Evolutionary conservation across 2,888 invertebrate genomes (phyloP).

Genomic region (Margaritifera margaritifera): DNA sequence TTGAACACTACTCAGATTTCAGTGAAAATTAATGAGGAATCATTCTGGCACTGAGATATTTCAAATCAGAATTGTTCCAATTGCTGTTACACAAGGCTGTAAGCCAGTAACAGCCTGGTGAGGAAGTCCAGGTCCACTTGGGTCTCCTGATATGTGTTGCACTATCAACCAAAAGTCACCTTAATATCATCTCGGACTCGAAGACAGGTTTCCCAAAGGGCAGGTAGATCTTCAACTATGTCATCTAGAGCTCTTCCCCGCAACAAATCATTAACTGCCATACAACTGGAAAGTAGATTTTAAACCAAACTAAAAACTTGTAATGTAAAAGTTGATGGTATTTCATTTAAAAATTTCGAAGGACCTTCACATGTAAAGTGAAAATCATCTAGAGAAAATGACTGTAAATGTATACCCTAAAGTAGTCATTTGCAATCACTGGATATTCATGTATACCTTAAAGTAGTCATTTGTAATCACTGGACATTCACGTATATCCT

Average conservation of each 20-base stretch:
- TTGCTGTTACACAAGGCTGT: too few relatives aligned
- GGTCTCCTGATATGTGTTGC: too few relatives aligned
- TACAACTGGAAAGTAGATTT: conserved; percentile 78
- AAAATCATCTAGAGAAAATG: neutral
- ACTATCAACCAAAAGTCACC: conserved; percentile 75
- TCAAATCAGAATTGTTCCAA: too few relatives aligned
- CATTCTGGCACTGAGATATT: too few relatives aligned
- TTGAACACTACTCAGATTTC: too few relatives aligned
- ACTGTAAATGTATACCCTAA: neutral
- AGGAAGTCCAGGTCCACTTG: too few relatives aligned
- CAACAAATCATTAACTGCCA: conserved; percentile 88
- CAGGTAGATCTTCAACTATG: conserved; percentile 74
- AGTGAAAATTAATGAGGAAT: too few relatives aligned
- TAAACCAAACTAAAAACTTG: neutral
- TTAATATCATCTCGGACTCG: conserved; percentile 96
- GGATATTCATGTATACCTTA: too few relatives aligned
- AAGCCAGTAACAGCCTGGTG: too few relatives aligned
- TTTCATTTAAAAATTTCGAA: neutral
- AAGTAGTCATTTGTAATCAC: too few relatives aligned
- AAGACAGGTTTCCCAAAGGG: conserved; percentile 87
- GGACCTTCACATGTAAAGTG: neutral
- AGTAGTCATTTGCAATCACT: neutral
- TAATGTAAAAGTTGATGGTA: neutral
- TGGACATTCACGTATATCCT: too few relatives aligned
- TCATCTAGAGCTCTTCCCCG: conserved; percentile 76